Conservation (phyloP, 2,113 vertebrate species). For the Pachycephala philippinensis region DNA sequence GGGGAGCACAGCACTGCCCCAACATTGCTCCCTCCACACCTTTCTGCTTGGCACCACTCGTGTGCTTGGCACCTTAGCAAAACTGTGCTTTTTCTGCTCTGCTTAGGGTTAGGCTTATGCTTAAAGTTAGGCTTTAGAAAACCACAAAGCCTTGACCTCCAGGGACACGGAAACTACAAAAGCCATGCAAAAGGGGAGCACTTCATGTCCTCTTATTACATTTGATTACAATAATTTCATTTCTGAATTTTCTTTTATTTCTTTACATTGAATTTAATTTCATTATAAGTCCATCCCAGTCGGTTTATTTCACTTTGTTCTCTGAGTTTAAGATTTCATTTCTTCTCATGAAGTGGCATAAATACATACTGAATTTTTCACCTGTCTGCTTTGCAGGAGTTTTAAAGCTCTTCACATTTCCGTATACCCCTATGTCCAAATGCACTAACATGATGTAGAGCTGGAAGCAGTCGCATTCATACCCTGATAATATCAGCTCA, state of each 20-base stretch:
- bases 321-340: not conserved
- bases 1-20: not conserved
- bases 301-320: not conserved
- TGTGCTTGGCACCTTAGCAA: not conserved
- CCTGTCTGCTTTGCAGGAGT: not conserved
- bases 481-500: not conserved
- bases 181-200: not conserved
- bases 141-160: not conserved
- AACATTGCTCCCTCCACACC: not conserved
- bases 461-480: not conserved
- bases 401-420: not conserved
- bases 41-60: not conserved
- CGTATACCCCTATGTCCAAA: not conserved
- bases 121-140: not conserved
- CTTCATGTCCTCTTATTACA: not conserved
- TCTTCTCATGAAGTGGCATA: not conserved
- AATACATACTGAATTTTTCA: not conserved
- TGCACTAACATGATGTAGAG: not conserved
- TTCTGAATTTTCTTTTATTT: not conserved
- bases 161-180: not conserved
- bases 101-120: not conserved
- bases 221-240: not conserved
- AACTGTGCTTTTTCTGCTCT: not conserved
- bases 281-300: not conserved
- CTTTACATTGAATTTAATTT: not conserved